Base-by-base conservation (phyloP, 35 echinoderm and acorn worm genomes). In the Hemicentrotus pulcherrimus region DNA sequence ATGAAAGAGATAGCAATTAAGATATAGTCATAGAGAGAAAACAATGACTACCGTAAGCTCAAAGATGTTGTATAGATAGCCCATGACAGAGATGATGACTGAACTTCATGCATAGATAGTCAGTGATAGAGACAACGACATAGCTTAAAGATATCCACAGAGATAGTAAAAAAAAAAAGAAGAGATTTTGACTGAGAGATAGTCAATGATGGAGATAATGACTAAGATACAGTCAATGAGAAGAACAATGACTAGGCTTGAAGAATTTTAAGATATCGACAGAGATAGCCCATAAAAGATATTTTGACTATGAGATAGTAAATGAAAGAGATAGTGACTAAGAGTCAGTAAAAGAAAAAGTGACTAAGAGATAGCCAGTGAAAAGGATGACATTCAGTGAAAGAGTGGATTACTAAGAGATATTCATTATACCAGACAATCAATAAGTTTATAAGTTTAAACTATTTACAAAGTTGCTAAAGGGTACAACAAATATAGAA, bases 1-100 rank as follows among this genome's bases (percentile, higher is more conserved):
- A 93, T 93, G 91, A 93, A 58, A 32, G 91, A 58, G 91, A 93
- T 33, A 93, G 91, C 48, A 47, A 93, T 24, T 28, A 28, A 78
- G 19, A 78, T 15, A 28, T 6, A 78, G 19, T 22, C 15, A 78
- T 8, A 78, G 65, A 78, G 22, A 59, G 52, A 59, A 55, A 59
- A 78, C 22, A 78, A 28, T 78, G 28, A 78, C 6, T 22, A n/a
- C n/a, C n/a, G n/a, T n/a, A 28, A 14, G 52, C 52, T 59, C 16
- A 16, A 59, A 59, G 52, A 59, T 9, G 11, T 59, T 14, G 16
- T 59, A 13, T 41, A 59, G 52, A 59, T 16, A 59, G 11, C 12
- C 11, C 52, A 59, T 59, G 11, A 59, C 52, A 59, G 52, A 0
- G 50, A 16, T 41, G 35, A 41, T 41, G 35, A 3, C 35, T 41